phyloP scores from a whole-genome alignment of 2,797 vertebrate genomes.

The Schizopygopsis pylzovi region DNA sequence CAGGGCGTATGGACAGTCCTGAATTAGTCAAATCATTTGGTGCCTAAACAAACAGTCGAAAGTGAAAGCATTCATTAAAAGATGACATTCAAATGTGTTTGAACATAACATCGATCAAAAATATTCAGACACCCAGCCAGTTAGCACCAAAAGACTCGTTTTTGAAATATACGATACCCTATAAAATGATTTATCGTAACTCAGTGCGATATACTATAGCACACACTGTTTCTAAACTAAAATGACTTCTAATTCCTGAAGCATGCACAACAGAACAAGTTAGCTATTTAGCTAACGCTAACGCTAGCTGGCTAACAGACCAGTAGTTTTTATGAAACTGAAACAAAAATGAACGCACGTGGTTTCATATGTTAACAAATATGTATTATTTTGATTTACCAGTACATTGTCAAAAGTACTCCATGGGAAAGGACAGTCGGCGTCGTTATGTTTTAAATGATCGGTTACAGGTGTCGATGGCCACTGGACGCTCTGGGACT shows the following conservation, averaged over 20 bases:
- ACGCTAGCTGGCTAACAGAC: slow-evolving; percentile 19
- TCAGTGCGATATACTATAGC: neutral
- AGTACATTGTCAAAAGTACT: slow-evolving; percentile 50
- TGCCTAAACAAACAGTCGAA: neutral
- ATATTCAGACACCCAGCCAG: neutral
- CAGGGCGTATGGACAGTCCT: too few relatives aligned
- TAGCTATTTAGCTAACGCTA: neutral
- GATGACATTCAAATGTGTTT: neutral
- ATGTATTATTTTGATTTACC: slow-evolving; percentile 40
- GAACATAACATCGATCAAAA: neutral
- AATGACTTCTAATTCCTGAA: neutral
- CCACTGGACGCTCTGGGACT: neutral
- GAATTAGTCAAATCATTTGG: neutral
- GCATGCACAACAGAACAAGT: neutral
- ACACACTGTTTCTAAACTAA: neutral
- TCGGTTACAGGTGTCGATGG: slow-evolving; percentile 37
- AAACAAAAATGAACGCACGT: neutral
- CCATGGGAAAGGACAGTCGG: slow-evolving; percentile 7
- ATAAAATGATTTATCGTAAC: neutral
- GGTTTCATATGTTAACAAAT: neutral
- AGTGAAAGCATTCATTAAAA: neutral
- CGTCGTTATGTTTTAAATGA: slow-evolving; percentile 21
- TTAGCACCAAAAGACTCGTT: neutral
- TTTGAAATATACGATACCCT: neutral
- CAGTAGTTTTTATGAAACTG: neutral